Evolutionary conservation across 92 coral and sea anemone genomes (phyloP).

Genomic region (Blastomussa wellsi): DNA sequence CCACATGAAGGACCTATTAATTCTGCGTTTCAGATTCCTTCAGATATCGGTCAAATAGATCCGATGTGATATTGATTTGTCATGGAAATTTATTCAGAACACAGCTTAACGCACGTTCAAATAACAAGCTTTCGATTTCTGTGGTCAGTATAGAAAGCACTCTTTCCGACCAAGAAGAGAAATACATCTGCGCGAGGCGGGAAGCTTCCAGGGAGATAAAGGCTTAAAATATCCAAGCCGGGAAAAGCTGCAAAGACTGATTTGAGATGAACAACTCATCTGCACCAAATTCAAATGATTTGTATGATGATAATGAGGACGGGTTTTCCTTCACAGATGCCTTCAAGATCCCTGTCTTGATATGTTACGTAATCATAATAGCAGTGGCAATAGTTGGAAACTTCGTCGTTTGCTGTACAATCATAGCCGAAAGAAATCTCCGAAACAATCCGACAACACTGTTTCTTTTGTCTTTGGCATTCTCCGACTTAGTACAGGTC

Average conservation of each 20-base stretch:
- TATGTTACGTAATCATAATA: constrained; percentile 15
- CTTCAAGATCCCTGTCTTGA: constrained; percentile 8
- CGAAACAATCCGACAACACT: constrained; percentile 57
- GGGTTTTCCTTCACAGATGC: constrained; percentile 5
- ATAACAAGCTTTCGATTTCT: not conserved
- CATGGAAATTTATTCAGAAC: not conserved
- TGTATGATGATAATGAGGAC: not conserved
- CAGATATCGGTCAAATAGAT: not conserved
- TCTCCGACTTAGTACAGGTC: constrained; percentile 54
- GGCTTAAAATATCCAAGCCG: not conserved
- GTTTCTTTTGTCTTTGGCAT: constrained; percentile 59
- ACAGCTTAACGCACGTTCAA: not conserved
- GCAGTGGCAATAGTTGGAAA: constrained; percentile 49
- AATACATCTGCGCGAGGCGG: too few species aligned
- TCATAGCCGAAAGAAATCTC: constrained; percentile 39
- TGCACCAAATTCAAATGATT: not conserved
- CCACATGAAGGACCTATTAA: not conserved
- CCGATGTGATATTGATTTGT: not conserved
- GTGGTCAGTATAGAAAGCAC: not conserved
- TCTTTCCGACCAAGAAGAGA: not conserved
- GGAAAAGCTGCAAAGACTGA: not conserved
- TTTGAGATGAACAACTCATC: constrained; percentile 14
- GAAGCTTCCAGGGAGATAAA: too few species aligned
- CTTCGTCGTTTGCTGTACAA: constrained; percentile 56
- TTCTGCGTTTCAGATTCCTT: not conserved